Evolutionary conservation across 2,797 vertebrate genomes (phyloP), one percentile per base, ranked within the genome.

Genomic region (Triplophysa bombifrons): DNA sequence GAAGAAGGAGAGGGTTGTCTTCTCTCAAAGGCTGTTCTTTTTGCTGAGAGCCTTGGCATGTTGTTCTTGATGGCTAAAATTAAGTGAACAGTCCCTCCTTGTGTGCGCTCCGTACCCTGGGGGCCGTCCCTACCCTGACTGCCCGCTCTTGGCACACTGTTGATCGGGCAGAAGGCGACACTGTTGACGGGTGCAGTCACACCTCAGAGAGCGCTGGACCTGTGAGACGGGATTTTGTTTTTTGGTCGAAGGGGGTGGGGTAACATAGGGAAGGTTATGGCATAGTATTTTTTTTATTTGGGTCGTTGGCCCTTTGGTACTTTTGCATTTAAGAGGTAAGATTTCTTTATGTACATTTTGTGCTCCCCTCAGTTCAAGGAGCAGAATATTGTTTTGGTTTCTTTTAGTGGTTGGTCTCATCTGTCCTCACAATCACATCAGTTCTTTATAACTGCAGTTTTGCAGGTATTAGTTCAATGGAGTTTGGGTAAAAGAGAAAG

Each of bases 1-100:
- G 86, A 72, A 80, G 88, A 87, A 85, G 78, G 80, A 87, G 85
- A 80, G 88, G 88, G 84, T 41, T 60, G 46, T 48, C 58, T 77
- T 27, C 83, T 75, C 88, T 83, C 91, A 88, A 93, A 91, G 90
- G 91, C 88, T 80, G 70, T 74, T 84, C 85, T 90, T 92, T 92
- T 93, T 92, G 92, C 88, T 88, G 48, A 84, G 85, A 87, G 81
- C 80, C 72, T 84, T 82, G 79, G 56, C 71, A 76, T 73, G 76
- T 85, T 82, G 46, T 84, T 84, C 89, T 88, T 86, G 78, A 69
- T 71, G 84, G 87, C 90, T 87, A 90, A 89, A 91, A 89, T 90
- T 88, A 90, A 88, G 80, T 82, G 85, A 91, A 91, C 92, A 92
- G 87, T 87, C 76, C 67, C 77, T 87, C 87, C 84, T 93, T 93